Base-by-base conservation (phyloP, 2,113 vertebrate genomes). In the Fregetta grallaria region DNA sequence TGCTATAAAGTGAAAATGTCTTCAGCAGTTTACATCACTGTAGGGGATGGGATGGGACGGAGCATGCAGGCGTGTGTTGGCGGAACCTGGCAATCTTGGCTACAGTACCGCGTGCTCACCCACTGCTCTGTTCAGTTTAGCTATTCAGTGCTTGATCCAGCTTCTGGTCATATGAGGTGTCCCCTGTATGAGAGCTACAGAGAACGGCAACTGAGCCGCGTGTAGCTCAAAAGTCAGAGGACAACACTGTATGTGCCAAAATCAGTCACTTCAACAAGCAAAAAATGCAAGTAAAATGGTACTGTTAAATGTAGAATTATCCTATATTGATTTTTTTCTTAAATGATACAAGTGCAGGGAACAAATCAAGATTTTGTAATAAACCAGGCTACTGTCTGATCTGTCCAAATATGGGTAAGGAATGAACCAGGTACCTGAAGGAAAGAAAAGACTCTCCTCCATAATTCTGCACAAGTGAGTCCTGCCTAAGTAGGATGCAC, bases 1-100 rank as follows among this genome's bases (percentile, higher is more conserved):
- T 45, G 44, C 42, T 47, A 34, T 32, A 29, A 76, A 86, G 22
- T 1, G 1, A 62, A 68, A 77, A 42, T 7, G 5, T 36, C 27
- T 84, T 73, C 40, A 49, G 34, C n/a, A 50, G 47, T 27, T 91
- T 52, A 11, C 20, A 36, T 13, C 34, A 9, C 23, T 7, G 19
- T 6, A 34, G n/a, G n/a, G 49, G 45, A 66, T 2, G 8, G 22
- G 63, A 63, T 9, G 38, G 44, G 40, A 74, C 1, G 1, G 47
- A n/a, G 52, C 66, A 14, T 4, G 34, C 38, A 61, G 0, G 7
- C 3, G 21, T 26, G 15, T 22, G 5, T 1, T 63, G 44, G 20
- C 49, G 72, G 6, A 72, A 52, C 27, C 23, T 22, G 44, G 26
- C 23, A 87, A 11, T n/a, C 45, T 13, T 7, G 7, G 29, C 40